These are phyloP conservation scores for Oopsacas minuta DNA, from an alignment of 37 sponge, comb jelly and placozoan species.

Conservation along the genomic window DNA sequence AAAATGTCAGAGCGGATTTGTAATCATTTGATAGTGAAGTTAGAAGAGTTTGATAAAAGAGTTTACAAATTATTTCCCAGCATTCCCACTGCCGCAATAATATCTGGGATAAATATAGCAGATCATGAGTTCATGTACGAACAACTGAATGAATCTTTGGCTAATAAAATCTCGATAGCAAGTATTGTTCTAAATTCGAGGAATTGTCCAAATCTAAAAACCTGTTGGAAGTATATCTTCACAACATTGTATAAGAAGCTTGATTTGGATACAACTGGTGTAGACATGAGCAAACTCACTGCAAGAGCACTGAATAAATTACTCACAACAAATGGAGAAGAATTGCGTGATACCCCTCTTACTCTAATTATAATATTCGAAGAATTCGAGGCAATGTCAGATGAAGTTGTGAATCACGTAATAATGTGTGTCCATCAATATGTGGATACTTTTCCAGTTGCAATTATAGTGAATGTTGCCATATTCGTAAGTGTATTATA, in stretches of 20 bases:
- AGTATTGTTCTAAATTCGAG: neutral
- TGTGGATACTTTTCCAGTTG: neutral
- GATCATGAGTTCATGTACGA: slow-evolving; percentile 45
- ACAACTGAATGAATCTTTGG: slow-evolving; percentile 24
- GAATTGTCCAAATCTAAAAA: neutral
- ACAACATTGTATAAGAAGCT: neutral
- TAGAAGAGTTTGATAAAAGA: neutral
- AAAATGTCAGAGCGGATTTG: slow-evolving; percentile 11
- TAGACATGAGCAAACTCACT: neutral
- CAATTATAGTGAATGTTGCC: neutral
- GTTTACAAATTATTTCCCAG: neutral
- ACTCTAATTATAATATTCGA: neutral
- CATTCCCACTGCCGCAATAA: neutral
- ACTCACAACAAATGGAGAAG: neutral
- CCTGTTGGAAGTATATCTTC: neutral
- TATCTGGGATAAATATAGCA: slow-evolving; percentile 44
- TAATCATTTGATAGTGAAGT: neutral
- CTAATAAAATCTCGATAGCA: neutral
- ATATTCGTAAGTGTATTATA: neutral
- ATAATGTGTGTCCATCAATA: neutral
- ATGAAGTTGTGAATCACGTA: neutral
- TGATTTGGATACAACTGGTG: neutral
- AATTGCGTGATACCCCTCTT: neutral
- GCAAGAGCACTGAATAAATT: neutral
- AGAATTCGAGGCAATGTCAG: slow-evolving; percentile 11